Evolutionary conservation across 2,113 vertebrate species (phyloP).

Genomic region (Choloepus hoffmanni): DNA sequence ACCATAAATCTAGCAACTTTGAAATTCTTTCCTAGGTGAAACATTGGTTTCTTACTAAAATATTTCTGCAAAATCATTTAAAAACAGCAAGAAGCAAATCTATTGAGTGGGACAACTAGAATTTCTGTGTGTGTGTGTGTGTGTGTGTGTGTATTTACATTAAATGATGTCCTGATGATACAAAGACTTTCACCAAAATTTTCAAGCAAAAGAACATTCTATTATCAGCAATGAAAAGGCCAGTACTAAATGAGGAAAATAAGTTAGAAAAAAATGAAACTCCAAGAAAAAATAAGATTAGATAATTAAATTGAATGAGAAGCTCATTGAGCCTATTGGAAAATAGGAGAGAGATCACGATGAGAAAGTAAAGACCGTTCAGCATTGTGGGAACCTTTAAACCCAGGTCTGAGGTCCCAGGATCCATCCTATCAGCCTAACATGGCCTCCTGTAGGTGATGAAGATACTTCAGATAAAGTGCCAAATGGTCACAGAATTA

Average conservation of each 20-base stretch:
- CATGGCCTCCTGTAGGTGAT: background rate
- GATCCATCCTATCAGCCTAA: background rate
- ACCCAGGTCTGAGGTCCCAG: background rate
- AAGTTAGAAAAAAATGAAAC: background rate
- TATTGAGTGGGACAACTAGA: background rate
- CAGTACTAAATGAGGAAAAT: background rate
- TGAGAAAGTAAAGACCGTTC: background rate
- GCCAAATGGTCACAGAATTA: background rate
- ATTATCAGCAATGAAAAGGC: background rate
- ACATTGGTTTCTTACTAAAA: constrained; percentile 2
- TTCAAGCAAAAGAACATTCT: background rate
- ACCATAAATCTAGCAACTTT: constrained; percentile 6
- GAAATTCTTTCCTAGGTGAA: constrained; percentile 47
- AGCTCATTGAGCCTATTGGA: background rate
- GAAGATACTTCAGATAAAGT: background rate
- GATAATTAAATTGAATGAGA: background rate
- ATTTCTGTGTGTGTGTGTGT: background rate
- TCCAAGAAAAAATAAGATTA: background rate
- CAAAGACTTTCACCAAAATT: background rate
- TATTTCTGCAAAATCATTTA: background rate
- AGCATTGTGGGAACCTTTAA: background rate
- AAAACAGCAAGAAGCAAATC: background rate
- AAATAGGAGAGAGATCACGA: background rate
- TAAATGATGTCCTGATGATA: background rate
- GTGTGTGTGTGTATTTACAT: background rate